Conservation (phyloP, 2,113 vertebrate species). For the Lepisosteus oculatus region DNA sequence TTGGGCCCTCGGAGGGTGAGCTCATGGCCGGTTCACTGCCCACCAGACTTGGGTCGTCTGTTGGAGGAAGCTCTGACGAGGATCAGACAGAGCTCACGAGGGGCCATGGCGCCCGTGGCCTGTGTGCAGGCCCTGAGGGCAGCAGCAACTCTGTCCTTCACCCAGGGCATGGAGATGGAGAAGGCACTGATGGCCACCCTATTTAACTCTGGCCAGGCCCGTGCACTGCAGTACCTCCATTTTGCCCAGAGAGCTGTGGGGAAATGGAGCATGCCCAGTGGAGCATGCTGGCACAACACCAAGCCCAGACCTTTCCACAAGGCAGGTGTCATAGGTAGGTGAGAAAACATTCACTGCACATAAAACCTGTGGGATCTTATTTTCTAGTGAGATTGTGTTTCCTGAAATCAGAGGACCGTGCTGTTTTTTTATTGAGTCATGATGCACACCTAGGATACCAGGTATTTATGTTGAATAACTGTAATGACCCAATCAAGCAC, state of each 20-base stretch:
- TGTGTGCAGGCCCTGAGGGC: constrained; percentile 77
- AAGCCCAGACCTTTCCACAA: constrained; percentile 58
- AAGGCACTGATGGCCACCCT: constrained; percentile 68
- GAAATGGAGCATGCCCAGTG: constrained; percentile 71
- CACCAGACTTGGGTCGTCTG: constrained; percentile 60
- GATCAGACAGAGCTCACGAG: constrained; percentile 59
- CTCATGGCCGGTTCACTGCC: constrained; percentile 40
- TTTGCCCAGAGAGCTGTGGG: constrained; percentile 70
- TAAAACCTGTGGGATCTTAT: no score
- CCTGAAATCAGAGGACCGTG: no score
- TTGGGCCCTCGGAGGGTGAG: constrained; percentile 66
- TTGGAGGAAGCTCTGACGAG: constrained; percentile 54
- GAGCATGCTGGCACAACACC: constrained; percentile 75
- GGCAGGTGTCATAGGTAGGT: constrained; percentile 82
- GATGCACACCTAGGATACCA: no score
- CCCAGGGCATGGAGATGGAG: constrained; percentile 67
- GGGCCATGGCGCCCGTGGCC: constrained; percentile 73
- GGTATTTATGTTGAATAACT: no score
- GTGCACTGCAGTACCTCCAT: constrained; percentile 81
- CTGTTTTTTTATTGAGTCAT: no score
- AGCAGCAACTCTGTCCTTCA: constrained; percentile 64
- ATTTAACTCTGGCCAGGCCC: constrained; percentile 72
- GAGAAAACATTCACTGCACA: neutral
- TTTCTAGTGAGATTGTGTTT: no score
- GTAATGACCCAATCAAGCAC: no score